Conservation (phyloP, 2,888 invertebrate species). For the Troglohyphantes excavatus region DNA sequence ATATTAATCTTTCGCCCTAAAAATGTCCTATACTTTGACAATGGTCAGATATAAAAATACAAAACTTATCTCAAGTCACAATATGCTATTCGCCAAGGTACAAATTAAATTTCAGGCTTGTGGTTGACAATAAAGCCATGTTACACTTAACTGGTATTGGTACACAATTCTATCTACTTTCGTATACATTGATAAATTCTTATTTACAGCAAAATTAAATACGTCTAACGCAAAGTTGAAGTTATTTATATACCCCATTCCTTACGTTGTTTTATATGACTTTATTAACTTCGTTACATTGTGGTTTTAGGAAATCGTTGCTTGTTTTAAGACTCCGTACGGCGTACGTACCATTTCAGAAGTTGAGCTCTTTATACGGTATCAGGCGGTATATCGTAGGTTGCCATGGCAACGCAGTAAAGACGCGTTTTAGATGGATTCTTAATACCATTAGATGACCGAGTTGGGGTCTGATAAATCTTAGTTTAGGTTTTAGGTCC, state of each 20-base stretch:
- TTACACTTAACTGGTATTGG: too few species aligned
- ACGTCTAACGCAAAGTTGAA: not conserved
- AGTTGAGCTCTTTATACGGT: not conserved
- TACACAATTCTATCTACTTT: too few species aligned
- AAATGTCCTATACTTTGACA: too few species aligned
- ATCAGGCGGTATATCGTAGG: conserved; percentile 15
- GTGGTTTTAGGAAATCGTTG: not conserved
- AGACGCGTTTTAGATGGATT: conserved; percentile 41
- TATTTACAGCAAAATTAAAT: too few species aligned
- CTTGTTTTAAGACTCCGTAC: not conserved
- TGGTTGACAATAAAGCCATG: too few species aligned
- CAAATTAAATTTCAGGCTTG: too few species aligned
- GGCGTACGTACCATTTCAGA: conserved; percentile 4
- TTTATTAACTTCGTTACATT: not conserved
- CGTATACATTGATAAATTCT: too few species aligned
- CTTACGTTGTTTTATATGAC: not conserved
- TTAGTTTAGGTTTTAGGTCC: conserved; percentile 55
- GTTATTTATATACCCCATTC: not conserved
- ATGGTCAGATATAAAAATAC: too few species aligned
- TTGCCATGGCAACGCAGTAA: conserved; percentile 42
- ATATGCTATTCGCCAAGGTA: too few species aligned
- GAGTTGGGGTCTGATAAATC: conserved; percentile 39
- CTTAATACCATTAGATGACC: conserved; percentile 35
- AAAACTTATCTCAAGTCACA: too few species aligned
- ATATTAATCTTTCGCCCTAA: too few species aligned